A percentile compares a stretch with the other conserved stretches of the same genome.
phyloP scores from a whole-genome alignment of 2,113 vertebrate species.

The Lasiurus cinereus region DNA sequence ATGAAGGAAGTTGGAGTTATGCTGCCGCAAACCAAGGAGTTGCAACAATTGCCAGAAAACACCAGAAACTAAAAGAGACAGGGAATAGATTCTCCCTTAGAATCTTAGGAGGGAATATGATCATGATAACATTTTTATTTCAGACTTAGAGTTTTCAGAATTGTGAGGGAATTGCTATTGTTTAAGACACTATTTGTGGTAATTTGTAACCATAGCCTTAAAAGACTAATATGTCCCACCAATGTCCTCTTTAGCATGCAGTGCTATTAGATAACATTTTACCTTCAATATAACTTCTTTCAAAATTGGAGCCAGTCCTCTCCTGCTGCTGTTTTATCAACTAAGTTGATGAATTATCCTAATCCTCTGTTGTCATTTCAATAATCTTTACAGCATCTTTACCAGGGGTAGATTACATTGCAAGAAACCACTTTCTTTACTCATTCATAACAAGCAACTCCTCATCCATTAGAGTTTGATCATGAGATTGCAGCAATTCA shows the following conservation, averaged over 20 bases:
- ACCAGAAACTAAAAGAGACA: neutral
- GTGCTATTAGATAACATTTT: neutral
- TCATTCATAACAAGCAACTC: neutral
- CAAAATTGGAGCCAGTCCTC: neutral
- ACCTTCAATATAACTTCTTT: neutral
- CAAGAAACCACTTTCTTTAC: neutral
- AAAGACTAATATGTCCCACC: neutral
- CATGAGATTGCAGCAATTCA: neutral
- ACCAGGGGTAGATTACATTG: neutral
- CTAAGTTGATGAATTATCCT: neutral
- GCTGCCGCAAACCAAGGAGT: neutral
- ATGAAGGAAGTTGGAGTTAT: accelerated
- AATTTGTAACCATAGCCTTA: neutral
- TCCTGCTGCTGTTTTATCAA: neutral
- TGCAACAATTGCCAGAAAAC: neutral
- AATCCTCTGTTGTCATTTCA: neutral
- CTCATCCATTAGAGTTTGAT: neutral
- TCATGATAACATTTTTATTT: neutral
- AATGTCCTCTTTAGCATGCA: neutral
- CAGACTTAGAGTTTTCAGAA: neutral
- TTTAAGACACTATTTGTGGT: neutral
- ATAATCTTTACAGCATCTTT: neutral
- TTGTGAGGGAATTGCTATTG: neutral
- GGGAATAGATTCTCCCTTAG: neutral
- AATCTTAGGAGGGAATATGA: neutral